phyloP scores from a whole-genome alignment of 2,113 vertebrate genomes.

The Telmatochromis brachygnathus region DNA sequence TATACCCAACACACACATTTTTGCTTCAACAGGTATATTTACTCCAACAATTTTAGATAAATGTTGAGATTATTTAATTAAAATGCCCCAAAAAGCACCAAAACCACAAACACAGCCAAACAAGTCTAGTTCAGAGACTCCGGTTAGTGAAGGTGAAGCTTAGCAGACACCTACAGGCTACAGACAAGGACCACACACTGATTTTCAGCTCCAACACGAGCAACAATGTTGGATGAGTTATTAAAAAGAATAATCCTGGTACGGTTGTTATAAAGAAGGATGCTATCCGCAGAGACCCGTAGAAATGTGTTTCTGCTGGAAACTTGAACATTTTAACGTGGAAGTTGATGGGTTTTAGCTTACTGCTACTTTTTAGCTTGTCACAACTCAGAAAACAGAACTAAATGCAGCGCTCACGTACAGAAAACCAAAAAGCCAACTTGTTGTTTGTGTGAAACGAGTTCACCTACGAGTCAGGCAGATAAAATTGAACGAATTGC shows the following conservation, averaged over 20 bases:
- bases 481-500: background rate
- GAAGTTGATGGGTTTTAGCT: rapidly evolving
- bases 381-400: background rate
- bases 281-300: rapidly evolving
- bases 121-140: background rate
- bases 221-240: background rate
- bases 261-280: background rate
- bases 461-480: background rate
- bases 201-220: background rate
- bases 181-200: background rate
- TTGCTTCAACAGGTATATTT: too few relatives aligned
- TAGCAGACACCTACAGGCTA: background rate
- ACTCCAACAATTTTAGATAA: too few relatives aligned
- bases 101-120: background rate
- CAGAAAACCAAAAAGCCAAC: background rate
- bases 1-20: too few relatives aligned
- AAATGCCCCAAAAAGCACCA: background rate
- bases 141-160: background rate
- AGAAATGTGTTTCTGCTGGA: rapidly evolving
- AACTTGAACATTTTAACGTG: background rate
- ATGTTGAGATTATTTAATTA: background rate
- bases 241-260: background rate
- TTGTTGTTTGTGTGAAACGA: background rate
- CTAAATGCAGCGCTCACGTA: rapidly evolving
- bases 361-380: background rate